Conservation (phyloP, 2,888 invertebrate species). For the Emmelina monodactyla region DNA sequence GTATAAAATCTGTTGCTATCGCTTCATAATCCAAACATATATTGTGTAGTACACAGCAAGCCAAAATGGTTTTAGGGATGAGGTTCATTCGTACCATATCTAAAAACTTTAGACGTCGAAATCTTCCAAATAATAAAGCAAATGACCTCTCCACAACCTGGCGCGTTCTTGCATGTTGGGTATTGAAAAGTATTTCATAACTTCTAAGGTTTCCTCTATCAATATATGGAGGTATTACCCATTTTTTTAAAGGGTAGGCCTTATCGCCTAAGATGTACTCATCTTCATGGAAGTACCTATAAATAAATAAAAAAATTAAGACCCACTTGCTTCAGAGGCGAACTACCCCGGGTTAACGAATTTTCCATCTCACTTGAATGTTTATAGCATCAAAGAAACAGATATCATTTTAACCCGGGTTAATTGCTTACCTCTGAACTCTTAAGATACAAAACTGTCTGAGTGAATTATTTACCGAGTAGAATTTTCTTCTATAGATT, state of each 20-base stretch:
- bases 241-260: neutral
- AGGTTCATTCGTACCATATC: neutral
- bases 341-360: too few relatives aligned
- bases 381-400: too few relatives aligned
- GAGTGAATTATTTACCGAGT: too few relatives aligned
- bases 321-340: too few relatives aligned
- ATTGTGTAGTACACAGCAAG: neutral
- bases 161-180: neutral
- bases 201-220: neutral
- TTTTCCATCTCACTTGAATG: too few relatives aligned
- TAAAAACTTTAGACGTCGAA: neutral
- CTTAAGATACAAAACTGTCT: too few relatives aligned
- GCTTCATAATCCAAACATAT: neutral
- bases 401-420: too few relatives aligned
- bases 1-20: too few relatives aligned
- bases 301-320: too few relatives aligned
- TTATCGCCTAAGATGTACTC: neutral
- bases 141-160: neutral
- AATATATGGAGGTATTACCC: neutral
- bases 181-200: neutral
- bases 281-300: neutral
- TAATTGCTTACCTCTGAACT: too few relatives aligned
- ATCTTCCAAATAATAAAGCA: neutral
- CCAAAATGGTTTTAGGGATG: neutral
- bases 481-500: too few relatives aligned